Base-by-base conservation (phyloP, 1,140 invertebrate genomes). In the Zaprionus africanus region DNA sequence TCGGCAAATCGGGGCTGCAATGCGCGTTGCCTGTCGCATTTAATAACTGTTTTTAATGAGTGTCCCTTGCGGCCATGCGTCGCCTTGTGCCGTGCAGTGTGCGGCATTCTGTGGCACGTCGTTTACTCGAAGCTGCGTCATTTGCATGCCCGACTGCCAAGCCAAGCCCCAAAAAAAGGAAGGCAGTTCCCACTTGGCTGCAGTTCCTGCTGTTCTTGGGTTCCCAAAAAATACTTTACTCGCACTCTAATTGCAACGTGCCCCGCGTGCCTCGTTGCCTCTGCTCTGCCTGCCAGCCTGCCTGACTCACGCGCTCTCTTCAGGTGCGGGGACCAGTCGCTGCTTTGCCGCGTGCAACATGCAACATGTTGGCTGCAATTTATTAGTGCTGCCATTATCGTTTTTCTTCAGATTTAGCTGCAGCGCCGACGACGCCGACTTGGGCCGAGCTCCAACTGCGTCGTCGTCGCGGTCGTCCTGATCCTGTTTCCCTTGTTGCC, bases 31-130 rank as follows among this genome's bases (percentile, higher is more conserved):
- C 81, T 88, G 85, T 88, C 85, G 85, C 85, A 85, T 88, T 88
- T 88, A 88, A 88, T 90, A 88, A 88, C 85, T 88, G 85, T 88
- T 88, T 88, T 88, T 88, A 90, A 90, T 88, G 84, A 88, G 84
- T 88, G 85, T 90, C 85, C 85, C 85, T 88, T 82, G 85, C 67
- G 84, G 84, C 64, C 73, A 65, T 69, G 82, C 73, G 77, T 80
- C 68, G 66, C 41, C 28, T 19, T 54, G 26, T 46, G 38, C 24
- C 38, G n/a, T 41, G 38, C 62, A 22, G 17, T 66, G 24, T 66
- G 64, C 57, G 64, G 64, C 64, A 58, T 62, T 66, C n/a, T 66
- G 64, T 66, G 64, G 64, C 64, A 58, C 69, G 69, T 51, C 65
- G 65, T 59, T 46, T 51, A 63, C 72, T 51, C 38, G 56, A 31